phyloP scores from a whole-genome alignment of 2,888 invertebrate genomes.

The Escarpia spicata region DNA sequence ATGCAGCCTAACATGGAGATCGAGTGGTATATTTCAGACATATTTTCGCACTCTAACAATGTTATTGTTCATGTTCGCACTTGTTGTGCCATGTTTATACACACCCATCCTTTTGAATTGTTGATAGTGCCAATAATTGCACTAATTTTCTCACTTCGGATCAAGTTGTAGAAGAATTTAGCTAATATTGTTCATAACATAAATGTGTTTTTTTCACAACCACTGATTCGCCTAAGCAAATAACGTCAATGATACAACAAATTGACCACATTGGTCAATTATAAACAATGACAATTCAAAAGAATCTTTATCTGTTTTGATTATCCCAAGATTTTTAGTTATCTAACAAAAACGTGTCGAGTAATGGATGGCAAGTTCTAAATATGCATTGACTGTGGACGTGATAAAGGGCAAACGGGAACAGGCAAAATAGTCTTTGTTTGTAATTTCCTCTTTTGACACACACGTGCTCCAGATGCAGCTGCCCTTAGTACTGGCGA shows the following conservation, averaged over 20 bases:
- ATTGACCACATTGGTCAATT: not conserved
- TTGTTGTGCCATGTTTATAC: not conserved
- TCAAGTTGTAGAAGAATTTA: not conserved
- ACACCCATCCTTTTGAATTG: not conserved
- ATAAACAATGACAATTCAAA: not conserved
- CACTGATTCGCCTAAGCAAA: not conserved
- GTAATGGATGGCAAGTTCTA: not conserved
- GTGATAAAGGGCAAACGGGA: not conserved
- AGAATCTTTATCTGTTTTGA: not conserved
- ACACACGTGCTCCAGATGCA: not conserved
- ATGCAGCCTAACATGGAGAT: not conserved
- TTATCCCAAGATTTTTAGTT: not conserved
- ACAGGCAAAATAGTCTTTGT: not conserved
- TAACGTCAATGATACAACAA: not conserved
- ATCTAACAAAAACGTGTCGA: not conserved
- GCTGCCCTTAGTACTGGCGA: not conserved
- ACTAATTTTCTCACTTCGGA: not conserved
- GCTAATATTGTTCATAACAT: not conserved
- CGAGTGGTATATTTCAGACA: no score
- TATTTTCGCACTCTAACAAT: no score
- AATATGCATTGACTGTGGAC: not conserved
- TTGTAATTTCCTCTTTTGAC: conserved; percentile 13
- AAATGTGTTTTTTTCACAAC: not conserved
- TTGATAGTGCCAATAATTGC: not conserved
- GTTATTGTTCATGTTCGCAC: not conserved